A percentile compares a stretch with the other conserved stretches of the same genome.
Evolutionary conservation across 2,797 vertebrate species (phyloP).

Genomic region (Myripristis jacobus): DNA sequence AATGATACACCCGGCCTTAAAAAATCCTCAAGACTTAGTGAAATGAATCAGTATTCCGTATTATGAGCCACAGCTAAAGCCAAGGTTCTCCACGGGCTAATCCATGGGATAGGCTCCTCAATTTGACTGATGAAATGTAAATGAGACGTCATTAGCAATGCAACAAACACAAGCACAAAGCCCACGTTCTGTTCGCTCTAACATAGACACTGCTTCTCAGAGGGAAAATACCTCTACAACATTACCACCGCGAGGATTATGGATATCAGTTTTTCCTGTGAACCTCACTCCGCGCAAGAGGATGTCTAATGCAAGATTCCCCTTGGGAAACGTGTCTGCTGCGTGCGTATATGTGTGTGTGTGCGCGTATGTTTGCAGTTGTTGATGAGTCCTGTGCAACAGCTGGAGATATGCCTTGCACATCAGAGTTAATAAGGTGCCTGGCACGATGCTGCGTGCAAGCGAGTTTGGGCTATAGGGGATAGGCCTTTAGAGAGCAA

Average conservation of each 20-base stretch:
- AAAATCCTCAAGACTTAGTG: constrained; percentile 12
- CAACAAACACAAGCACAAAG: constrained; percentile 54
- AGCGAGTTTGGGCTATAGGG: constrained; percentile 43
- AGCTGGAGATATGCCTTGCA: constrained; percentile 36
- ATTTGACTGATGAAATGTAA: constrained; percentile 65
- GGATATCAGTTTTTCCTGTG: constrained; percentile 53
- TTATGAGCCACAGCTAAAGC: constrained; percentile 42
- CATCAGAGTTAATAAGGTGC: constrained; percentile 53
- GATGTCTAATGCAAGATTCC: constrained; percentile 53
- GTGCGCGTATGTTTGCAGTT: constrained; percentile 12
- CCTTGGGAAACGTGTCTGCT: constrained; percentile 26
- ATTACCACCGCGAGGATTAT: constrained; percentile 57
- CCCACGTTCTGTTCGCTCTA: constrained; percentile 10
- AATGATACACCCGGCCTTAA: neutral
- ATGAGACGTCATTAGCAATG: constrained; percentile 58
- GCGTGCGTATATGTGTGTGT: constrained; percentile 42
- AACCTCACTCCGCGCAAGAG: constrained; percentile 18
- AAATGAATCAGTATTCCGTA: constrained; percentile 36
- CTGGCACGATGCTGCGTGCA: constrained; percentile 9
- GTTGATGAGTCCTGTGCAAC: constrained; percentile 51
- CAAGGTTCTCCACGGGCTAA: constrained; percentile 38
- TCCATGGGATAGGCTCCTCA: constrained; percentile 49
- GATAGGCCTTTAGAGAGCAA: constrained; percentile 51
- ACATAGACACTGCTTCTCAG: constrained; percentile 34
- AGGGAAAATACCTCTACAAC: constrained; percentile 54